Evolutionary conservation across 2,888 invertebrate species (phyloP).

Genomic region (Netelia fuscicornis): DNA sequence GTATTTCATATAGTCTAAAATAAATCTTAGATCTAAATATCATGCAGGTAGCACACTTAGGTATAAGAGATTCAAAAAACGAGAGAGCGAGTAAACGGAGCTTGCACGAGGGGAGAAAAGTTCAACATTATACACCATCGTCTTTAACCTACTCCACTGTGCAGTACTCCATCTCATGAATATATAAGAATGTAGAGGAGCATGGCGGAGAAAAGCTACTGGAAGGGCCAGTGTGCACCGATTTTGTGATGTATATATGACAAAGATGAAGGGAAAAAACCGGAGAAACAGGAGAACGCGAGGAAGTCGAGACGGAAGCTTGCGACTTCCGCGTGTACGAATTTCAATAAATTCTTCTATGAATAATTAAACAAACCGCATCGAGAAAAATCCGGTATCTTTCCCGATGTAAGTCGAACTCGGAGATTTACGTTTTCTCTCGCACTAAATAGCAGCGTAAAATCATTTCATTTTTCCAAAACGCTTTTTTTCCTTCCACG

Average conservation of each 20-base stretch:
- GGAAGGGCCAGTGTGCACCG: background rate
- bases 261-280: background rate
- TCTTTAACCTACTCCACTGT: background rate
- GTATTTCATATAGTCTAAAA: slow-evolving; percentile 28
- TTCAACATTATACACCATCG: background rate
- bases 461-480: background rate
- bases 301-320: background rate
- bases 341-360: slow-evolving; percentile 12
- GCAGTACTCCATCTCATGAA: background rate
- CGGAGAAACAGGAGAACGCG: slow-evolving; percentile 11
- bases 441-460: background rate
- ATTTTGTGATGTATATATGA: background rate
- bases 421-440: background rate
- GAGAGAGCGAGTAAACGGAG: background rate
- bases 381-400: background rate
- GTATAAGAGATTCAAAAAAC: slow-evolving; percentile 2
- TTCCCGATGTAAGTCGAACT: slow-evolving; percentile 18
- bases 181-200: slow-evolving; percentile 8
- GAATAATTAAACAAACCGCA: slow-evolving; percentile 29
- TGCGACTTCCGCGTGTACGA: background rate
- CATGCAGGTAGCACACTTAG: background rate
- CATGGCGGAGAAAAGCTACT: background rate
- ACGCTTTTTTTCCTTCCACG: background rate
- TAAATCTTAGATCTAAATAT: slow-evolving; percentile 46
- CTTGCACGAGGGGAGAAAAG: background rate